Evolutionary conservation across 2,113 vertebrate species (phyloP).

Genomic region (Promerops cafer): DNA sequence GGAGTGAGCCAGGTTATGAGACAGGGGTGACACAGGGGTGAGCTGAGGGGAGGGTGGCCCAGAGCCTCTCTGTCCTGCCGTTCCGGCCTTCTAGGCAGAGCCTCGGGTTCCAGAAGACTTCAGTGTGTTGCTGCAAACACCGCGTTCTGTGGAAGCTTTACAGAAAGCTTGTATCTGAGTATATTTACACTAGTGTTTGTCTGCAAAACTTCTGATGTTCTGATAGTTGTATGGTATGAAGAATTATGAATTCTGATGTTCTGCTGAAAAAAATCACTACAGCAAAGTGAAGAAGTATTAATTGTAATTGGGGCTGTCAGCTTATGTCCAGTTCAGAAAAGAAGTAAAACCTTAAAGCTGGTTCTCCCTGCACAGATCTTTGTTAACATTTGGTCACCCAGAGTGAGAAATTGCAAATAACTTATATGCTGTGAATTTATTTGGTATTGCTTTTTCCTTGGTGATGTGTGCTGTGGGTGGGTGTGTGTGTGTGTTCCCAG

Average conservation of each 20-base stretch:
- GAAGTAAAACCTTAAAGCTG: background rate
- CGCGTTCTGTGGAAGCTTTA: background rate
- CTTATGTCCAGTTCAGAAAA: background rate
- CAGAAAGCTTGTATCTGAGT: background rate
- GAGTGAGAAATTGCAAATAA: background rate
- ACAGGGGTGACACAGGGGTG: background rate
- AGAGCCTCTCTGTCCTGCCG: no score
- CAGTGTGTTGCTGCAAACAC: background rate
- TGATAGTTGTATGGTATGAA: background rate
- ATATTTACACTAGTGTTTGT: background rate
- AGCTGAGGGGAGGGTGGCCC: background rate
- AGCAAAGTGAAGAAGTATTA: background rate
- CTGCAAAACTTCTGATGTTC: background rate
- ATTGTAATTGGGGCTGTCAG: background rate
- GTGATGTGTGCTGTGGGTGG: rapidly evolving
- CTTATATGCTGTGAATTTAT: background rate
- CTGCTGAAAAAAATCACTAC: background rate
- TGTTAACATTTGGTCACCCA: background rate
- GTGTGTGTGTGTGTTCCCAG: background rate
- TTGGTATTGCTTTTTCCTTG: background rate
- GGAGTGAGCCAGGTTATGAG: background rate
- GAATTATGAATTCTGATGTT: background rate
- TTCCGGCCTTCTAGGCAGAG: background rate
- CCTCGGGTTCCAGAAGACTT: background rate
- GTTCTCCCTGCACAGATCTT: background rate